phyloP scores from a whole-genome alignment of 2,113 vertebrate species.

The Chunga burmeisteri region DNA sequence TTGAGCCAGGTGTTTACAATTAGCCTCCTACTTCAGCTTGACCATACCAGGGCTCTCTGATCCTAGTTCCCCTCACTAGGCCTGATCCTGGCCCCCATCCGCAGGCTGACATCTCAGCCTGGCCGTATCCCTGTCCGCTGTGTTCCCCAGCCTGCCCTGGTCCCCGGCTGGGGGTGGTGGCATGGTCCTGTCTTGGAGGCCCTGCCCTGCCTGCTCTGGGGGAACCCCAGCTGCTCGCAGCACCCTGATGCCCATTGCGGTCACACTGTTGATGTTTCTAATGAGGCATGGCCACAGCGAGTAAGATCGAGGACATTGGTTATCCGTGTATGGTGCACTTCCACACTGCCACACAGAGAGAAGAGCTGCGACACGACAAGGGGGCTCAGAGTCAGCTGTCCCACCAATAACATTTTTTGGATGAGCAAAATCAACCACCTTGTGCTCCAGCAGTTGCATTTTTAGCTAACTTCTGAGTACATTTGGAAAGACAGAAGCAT shows the following conservation, averaged over 20 bases:
- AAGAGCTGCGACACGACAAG: background rate
- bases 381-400: background rate
- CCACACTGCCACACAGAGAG: background rate
- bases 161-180: background rate
- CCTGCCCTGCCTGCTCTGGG: background rate
- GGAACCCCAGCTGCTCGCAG: background rate
- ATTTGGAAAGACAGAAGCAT: background rate
- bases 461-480: background rate
- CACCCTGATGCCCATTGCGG: too few species aligned
- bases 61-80: background rate
- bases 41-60: background rate
- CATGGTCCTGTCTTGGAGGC: background rate
- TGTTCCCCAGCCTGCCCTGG: background rate
- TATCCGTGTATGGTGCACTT: background rate
- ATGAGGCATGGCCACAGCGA: background rate
- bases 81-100: background rate
- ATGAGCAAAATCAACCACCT: background rate
- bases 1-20: background rate
- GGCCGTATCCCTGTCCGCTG: background rate
- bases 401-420: background rate
- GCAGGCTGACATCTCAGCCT: background rate
- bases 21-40: background rate
- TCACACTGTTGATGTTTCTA: background rate
- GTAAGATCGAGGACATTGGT: background rate
- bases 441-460: background rate